Evolutionary conservation across 2,888 invertebrate genomes (phyloP).

Genomic region (Trichopria drosophilae): DNA sequence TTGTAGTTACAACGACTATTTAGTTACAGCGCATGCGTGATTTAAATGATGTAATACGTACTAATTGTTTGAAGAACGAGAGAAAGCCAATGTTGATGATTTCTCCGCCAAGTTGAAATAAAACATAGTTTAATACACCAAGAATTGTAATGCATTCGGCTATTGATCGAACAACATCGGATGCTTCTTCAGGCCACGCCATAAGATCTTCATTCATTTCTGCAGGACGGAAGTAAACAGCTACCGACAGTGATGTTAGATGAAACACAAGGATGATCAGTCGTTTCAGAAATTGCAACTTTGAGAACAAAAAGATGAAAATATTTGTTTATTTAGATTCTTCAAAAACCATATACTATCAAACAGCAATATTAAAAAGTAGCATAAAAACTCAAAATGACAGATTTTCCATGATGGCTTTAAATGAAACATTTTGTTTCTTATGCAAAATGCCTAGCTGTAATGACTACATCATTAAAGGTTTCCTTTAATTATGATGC

Average conservation of each 20-base stretch:
- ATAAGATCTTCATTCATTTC: slow-evolving; percentile 64
- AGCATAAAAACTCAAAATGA: no score
- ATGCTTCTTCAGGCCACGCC: slow-evolving; percentile 62
- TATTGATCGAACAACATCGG: slow-evolving; percentile 57
- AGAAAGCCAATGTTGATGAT: slow-evolving; percentile 89
- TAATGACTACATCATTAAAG: no score
- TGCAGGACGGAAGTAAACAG: slow-evolving; percentile 87
- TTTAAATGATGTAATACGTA: slow-evolving; percentile 57
- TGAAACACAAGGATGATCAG: slow-evolving; percentile 86
- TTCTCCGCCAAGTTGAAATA: slow-evolving; percentile 92
- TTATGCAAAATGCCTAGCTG: no score
- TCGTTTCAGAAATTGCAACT: slow-evolving; percentile 92
- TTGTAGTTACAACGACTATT: neutral
- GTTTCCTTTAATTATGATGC: no score
- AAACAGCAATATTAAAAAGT: no score
- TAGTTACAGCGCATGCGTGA: neutral
- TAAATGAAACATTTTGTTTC: no score
- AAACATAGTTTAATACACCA: slow-evolving; percentile 84
- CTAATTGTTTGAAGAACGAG: slow-evolving; percentile 90
- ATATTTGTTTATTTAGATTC: no score
- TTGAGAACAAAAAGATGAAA: slow-evolving; percentile 31
- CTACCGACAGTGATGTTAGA: slow-evolving; percentile 82
- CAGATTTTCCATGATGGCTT: no score
- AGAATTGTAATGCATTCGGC: slow-evolving; percentile 80
- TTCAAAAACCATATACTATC: no score